phyloP scores from a whole-genome alignment of 37 sponge, comb jelly and placozoan species.

The Tethya wilhelma region DNA sequence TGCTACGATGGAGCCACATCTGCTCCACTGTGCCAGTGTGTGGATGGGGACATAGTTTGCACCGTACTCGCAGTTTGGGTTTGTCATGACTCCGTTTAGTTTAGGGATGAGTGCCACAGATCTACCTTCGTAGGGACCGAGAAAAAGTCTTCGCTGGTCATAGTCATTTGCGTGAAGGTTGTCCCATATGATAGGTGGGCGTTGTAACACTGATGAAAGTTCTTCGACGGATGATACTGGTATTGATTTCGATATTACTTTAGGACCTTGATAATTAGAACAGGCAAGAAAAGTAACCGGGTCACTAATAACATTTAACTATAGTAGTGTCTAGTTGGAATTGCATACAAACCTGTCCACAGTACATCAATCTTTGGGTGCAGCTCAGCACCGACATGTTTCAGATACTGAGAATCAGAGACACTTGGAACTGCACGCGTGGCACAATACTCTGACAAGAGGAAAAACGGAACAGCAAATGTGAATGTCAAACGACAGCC shows the following conservation, averaged over 20 bases:
- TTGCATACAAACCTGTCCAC: constrained; percentile 89
- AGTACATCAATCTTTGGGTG: constrained; percentile 85
- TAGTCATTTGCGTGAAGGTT: constrained; percentile 99
- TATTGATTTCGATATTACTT: constrained; percentile 90
- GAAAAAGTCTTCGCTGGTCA: constrained; percentile 92
- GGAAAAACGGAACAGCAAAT: not conserved
- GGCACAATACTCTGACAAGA: constrained; percentile 90
- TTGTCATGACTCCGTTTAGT: constrained; percentile 88
- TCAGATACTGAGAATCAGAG: constrained; percentile 81
- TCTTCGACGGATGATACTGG: constrained; percentile 79
- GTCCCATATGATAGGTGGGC: constrained; percentile 98
- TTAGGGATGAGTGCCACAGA: constrained; percentile 55
- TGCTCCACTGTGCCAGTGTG: constrained; percentile 89
- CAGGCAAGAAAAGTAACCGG: not conserved
- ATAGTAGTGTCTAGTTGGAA: not conserved
- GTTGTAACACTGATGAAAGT: constrained; percentile 65
- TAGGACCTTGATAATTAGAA: constrained; percentile 79
- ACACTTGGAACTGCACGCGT: constrained; percentile 82
- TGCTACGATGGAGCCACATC: not conserved
- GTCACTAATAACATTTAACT: not conserved
- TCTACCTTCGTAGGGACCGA: constrained; percentile 91
- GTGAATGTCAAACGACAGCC: not conserved
- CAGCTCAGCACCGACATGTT: constrained; percentile 77
- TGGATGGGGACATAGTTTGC: constrained; percentile 89
- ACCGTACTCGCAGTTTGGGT: constrained; percentile 96